Evolutionary conservation across 2,888 invertebrate species (phyloP), one percentile per base, ranked within the genome.

Genomic region (Scelioninae gen. 1): DNA sequence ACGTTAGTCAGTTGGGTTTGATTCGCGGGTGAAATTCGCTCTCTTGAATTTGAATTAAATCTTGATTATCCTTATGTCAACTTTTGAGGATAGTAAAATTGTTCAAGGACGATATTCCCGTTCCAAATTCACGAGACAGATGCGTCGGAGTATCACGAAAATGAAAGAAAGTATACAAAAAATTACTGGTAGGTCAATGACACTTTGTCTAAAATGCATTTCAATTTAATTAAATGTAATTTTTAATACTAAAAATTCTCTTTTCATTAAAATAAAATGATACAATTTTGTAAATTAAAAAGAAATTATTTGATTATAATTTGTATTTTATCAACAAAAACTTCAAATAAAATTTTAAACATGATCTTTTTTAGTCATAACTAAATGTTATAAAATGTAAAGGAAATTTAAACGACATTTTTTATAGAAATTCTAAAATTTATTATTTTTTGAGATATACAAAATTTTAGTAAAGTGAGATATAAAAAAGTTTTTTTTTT

Each of bases 101-200:
- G 38, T 47, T 55, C 80, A 85, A 43, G 79, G 82, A 45, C 86
- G 69, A 38, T 82, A 51, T 6, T 69, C 74, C 58, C 86, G 79
- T 65, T 81, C 82, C 53, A 89, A 86, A 62, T 72, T 90, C 8
- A 87, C 90, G 9, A 82, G 87, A 68, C 91, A 89, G 72, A 90
- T 91, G 90, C 87, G 89, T 32, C 86, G 87, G 9, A 88, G 90
- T 74, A 86, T 91, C 40, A 87, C 77, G 34, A 90, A 88, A 84
- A 87, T 91, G 72, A 90, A 89, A 80, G 87, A 85, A 74, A 90
- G 88, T 81, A 89, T 91, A 63, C 88, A 88, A 66, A 88, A 85
- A 77, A 91, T 91, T 77, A 79, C 90, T 29, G 91, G 91, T 91
- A 86, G 63, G 89, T 86, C 40, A 15, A 40, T 43, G 66, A 40